Percentiles rank a stretch among this genome's conserved stretches.
These are phyloP conservation scores for silkworm (Bombyx mori) DNA, from an alignment of 1,140 invertebrate genomes.

Conservation along the genomic window ASM3026992v2 NC_085128.1:16102001-16102500, in stretches of 20 bases:
- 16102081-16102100: slow-evolving; percentile 29
- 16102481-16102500: too few species aligned
- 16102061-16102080: slow-evolving; percentile 22
- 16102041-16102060: slow-evolving; percentile 26
- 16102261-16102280: slow-evolving; percentile 47
- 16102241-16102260: slow-evolving; percentile 36
- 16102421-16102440: too few species aligned
- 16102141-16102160: slow-evolving; percentile 63
- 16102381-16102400: too few species aligned
- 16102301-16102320: slow-evolving; percentile 36
- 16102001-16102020: slow-evolving; percentile 34
- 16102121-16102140: slow-evolving; percentile 64
- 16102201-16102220: slow-evolving; percentile 21
- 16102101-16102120: slow-evolving; percentile 22
- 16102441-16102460: too few species aligned
- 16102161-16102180: slow-evolving; percentile 27
- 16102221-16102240: slow-evolving; percentile 35
- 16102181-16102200: slow-evolving; percentile 23
- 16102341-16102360: too few species aligned
- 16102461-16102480: too few species aligned
- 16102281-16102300: slow-evolving; percentile 36
- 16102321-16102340: too few species aligned
- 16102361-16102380: too few species aligned
- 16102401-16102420: too few species aligned
- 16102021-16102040: slow-evolving; percentile 34